These are phyloP conservation scores for Auanema sp. DNA, from an alignment of 2,888 invertebrate genomes.

Conservation along the genomic window DNA sequence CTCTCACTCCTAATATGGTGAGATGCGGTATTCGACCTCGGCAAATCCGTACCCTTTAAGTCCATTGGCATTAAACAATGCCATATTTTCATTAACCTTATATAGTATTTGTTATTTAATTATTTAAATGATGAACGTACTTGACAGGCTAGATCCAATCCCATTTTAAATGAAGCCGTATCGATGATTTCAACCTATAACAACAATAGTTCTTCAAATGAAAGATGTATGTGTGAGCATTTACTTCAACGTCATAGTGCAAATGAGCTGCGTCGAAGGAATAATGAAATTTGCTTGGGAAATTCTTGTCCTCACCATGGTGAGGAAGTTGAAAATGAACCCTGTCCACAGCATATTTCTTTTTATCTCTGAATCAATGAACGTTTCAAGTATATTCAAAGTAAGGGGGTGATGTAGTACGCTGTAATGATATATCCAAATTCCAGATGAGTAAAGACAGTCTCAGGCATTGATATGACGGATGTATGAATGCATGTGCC, in stretches of 20 bases:
- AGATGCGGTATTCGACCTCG: constrained; percentile 72
- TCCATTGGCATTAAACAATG: constrained; percentile 72
- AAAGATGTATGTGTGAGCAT: background rate
- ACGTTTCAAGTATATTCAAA: background rate
- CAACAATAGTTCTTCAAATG: background rate
- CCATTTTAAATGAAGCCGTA: constrained; percentile 54
- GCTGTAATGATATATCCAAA: constrained; percentile 68
- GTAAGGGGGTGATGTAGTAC: constrained; percentile 24
- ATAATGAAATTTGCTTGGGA: constrained; percentile 54
- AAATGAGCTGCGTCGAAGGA: constrained; percentile 44
- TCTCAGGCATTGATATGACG: constrained; percentile 77
- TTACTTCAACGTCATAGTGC: constrained; percentile 37
- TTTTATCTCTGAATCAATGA: constrained; percentile 37
- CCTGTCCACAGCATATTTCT: constrained; percentile 47
- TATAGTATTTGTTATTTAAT: background rate
- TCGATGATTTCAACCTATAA: constrained; percentile 42
- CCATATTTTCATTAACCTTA: constrained; percentile 66
- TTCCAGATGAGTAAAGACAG: constrained; percentile 69
- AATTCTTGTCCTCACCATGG: constrained; percentile 53
- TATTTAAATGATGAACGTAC: constrained; percentile 10
- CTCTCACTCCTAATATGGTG: constrained; percentile 40
- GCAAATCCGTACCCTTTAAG: constrained; percentile 73
- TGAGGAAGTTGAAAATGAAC: constrained; percentile 49
- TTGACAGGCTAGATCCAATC: constrained; percentile 46
- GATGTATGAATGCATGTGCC: constrained; percentile 75